Percentiles rank a stretch among this genome's conserved stretches.
These are phyloP conservation scores for Agonopterix subpropinquella DNA, from an alignment of 2,888 invertebrate genomes.

Conservation along the genomic window DNA sequence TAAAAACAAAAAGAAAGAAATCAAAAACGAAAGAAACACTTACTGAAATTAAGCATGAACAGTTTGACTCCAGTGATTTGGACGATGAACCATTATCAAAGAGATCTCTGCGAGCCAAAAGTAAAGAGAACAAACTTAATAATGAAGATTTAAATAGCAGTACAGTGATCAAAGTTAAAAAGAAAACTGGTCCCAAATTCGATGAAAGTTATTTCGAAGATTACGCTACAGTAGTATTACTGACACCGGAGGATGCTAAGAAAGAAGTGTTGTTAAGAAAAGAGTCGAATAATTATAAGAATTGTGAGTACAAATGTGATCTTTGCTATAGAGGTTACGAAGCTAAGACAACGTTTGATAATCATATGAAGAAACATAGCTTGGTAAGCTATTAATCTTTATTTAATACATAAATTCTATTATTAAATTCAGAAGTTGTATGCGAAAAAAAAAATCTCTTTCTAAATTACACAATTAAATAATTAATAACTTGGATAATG, in stretches of 20 bases:
- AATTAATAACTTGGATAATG: too few species aligned
- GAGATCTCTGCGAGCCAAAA: too few species aligned
- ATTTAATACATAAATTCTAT: too few species aligned
- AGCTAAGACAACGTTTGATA: slow-evolving; percentile 25
- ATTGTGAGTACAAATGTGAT: slow-evolving; percentile 31
- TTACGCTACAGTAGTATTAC: slow-evolving; percentile 25
- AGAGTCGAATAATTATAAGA: slow-evolving; percentile 32
- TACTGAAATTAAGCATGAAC: slow-evolving; percentile 7
- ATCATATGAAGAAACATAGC: slow-evolving; percentile 35
- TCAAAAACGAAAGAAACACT: slow-evolving; percentile 10
- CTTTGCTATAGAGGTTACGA: slow-evolving; percentile 34
- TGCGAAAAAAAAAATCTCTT: too few species aligned
- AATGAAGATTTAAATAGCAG: slow-evolving; percentile 5
- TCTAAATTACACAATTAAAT: too few species aligned
- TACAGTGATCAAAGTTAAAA: slow-evolving; percentile 4
- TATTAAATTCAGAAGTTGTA: too few species aligned
- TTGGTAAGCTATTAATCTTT: slow-evolving; percentile 18
- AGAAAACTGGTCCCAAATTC: slow-evolving; percentile 5
- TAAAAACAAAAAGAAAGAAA: neutral
- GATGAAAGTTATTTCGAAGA: slow-evolving; percentile 24
- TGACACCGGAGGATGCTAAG: slow-evolving; percentile 31
- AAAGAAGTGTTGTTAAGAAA: slow-evolving; percentile 31
- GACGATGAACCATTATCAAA: slow-evolving; percentile 26
- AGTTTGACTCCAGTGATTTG: slow-evolving; percentile 9
- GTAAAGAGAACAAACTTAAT: slow-evolving; percentile 7